Evolutionary conservation across 2,113 vertebrate genomes (phyloP), one percentile per base, ranked within the genome.

Genomic region (Lipophrys pholis): DNA sequence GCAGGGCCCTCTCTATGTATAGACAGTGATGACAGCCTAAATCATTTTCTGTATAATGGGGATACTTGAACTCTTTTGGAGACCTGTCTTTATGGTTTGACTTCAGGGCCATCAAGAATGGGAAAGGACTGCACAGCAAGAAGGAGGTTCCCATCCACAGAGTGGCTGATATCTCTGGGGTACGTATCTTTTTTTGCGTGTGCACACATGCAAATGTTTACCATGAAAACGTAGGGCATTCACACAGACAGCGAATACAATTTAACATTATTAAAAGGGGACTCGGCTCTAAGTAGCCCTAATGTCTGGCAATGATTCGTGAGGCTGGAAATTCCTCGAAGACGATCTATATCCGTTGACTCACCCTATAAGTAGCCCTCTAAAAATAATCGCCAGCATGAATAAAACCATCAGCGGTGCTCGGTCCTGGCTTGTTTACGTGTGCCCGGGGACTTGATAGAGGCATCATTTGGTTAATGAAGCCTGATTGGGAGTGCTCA

Each of bases 81-180:
- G 12, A 52, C 11, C 58, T 11, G 3, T 69, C 11, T 76, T 69
- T 69, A 51, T 70, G 61, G 11, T 72, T 71, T 64, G 74, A 76
- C 81, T 88, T 41, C 84, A 99, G 97, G 91, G 97, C 97, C 30
- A 96, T 98, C 90, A 99, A 99, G 93, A 99, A 99, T 5, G 96
- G 96, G n/a, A 99, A 99, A 87, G 97, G 97, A 35, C 89, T 98
- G 77, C 97, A 99, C 92, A 99, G 97, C 95, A 99, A 99, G 94
- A 99, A 99, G 92, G 97, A 99, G 89, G 95, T 98, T 67, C 97
- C 97, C 0, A 99, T 99, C 76, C 97, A 99, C 92, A 94, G 97
- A 63, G 97, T 99, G 5, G 97, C 97, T 7, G 97, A 99, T 79
- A 98, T 99, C 82, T 99, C 97, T 7, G 97, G 97, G 91, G 97